Conservation (phyloP, 1,140 invertebrate species). For the Gonioctena quinquepunctata region DNA sequence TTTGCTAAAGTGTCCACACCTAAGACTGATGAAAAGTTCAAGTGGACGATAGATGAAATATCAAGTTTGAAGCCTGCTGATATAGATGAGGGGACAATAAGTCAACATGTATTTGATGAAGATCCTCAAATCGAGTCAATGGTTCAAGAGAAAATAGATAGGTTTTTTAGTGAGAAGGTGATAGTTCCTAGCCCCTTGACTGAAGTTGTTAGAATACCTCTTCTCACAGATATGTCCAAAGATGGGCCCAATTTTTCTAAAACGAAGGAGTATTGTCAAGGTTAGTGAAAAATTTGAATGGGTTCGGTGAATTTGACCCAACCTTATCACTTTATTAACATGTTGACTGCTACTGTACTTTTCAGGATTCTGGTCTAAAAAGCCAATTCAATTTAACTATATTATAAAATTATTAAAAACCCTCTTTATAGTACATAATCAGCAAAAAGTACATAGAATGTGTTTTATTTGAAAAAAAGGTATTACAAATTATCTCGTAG, state of each 20-base stretch:
- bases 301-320: too few relatives aligned
- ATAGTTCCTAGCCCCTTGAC: conserved; percentile 52
- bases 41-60: conserved; percentile 53
- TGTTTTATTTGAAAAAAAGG: too few relatives aligned
- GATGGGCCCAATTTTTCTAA: conserved; percentile 8
- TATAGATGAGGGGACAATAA: conserved; percentile 47
- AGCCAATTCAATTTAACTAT: too few relatives aligned
- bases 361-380: too few relatives aligned
- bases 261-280: conserved; percentile 4
- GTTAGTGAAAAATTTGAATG: conserved; percentile 8
- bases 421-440: too few relatives aligned
- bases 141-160: conserved; percentile 50
- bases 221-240: conserved; percentile 29
- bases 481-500: too few relatives aligned
- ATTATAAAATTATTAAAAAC: too few relatives aligned
- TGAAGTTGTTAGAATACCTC: conserved; percentile 26
- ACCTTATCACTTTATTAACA: too few relatives aligned
- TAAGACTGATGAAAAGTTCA: conserved; percentile 46
- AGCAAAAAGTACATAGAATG: too few relatives aligned
- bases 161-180: conserved; percentile 47
- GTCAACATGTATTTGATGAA: conserved; percentile 42
- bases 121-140: conserved; percentile 37
- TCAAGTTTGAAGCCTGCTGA: conserved; percentile 50
- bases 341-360: too few relatives aligned
- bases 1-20: conserved; percentile 45